A percentile compares a stretch with the other conserved stretches of the same genome.
These are phyloP conservation scores for Clarias gariepinus DNA, from an alignment of 2,113 vertebrate genomes.

Conservation along the genomic window DNA sequence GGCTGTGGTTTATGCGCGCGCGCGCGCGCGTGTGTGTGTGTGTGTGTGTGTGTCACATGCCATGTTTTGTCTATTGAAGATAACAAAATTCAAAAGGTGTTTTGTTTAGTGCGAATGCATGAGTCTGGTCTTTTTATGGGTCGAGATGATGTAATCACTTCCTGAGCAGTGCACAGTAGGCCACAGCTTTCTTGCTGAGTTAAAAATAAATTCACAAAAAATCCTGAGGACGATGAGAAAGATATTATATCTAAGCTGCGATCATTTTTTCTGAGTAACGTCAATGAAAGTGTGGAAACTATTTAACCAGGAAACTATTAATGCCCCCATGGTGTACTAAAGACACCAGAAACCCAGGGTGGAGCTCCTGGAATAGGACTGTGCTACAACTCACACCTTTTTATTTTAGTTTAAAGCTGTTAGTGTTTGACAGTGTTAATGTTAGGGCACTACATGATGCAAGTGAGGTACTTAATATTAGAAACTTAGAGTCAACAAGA, in stretches of 20 bases:
- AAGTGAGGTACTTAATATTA: background rate
- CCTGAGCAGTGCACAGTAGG: background rate
- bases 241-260: background rate
- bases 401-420: background rate
- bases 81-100: background rate
- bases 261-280: background rate
- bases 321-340: background rate
- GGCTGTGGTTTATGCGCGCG: background rate
- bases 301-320: background rate
- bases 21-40: slow-evolving; percentile 6
- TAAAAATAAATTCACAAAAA: background rate
- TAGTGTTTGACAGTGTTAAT: background rate
- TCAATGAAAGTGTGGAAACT: background rate
- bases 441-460: background rate
- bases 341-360: background rate
- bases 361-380: background rate
- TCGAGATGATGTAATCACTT: background rate
- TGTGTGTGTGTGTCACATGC: background rate
- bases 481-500: background rate
- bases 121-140: background rate
- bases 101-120: background rate
- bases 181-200: background rate
- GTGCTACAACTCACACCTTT: background rate
- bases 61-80: background rate
- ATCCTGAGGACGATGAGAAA: background rate